Evolutionary conservation across 2,888 invertebrate genomes (phyloP).

Genomic region (Teinopalpus imperialis): DNA sequence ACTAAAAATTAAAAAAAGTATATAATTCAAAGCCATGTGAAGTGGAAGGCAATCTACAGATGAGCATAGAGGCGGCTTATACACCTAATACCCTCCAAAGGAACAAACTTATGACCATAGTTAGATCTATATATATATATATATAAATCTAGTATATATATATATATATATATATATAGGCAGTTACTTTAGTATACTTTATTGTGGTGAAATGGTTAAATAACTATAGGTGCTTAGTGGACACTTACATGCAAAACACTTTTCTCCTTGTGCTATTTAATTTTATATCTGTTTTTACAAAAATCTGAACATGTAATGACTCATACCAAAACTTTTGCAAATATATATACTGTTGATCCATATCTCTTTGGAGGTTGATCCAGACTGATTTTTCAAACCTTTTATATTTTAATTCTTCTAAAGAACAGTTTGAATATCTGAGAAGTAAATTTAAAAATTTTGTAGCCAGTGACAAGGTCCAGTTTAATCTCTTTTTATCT

Average conservation of each 20-base stretch:
- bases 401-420: conserved; percentile 54
- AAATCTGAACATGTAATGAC: conserved; percentile 59
- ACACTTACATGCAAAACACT: conserved; percentile 53
- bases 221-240: too few relatives aligned
- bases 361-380: conserved; percentile 49
- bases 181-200: too few relatives aligned
- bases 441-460: conserved; percentile 53
- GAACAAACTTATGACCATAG: too few relatives aligned
- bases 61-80: too few relatives aligned
- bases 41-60: too few relatives aligned
- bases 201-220: too few relatives aligned
- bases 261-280: conserved; percentile 45
- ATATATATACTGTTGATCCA: conserved; percentile 45
- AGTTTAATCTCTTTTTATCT: conserved; percentile 45
- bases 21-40: too few relatives aligned
- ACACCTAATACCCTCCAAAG: too few relatives aligned
- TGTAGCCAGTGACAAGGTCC: conserved; percentile 52
- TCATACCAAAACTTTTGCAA: conserved; percentile 57
- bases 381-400: conserved; percentile 53
- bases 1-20: too few relatives aligned
- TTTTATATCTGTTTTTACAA: conserved; percentile 53
- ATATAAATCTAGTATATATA: too few relatives aligned
- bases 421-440: conserved; percentile 41
- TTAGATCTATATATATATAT: too few relatives aligned
- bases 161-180: too few relatives aligned